Conservation (phyloP, 2,888 invertebrate species). For the Sarcophaga caerulescens region DNA sequence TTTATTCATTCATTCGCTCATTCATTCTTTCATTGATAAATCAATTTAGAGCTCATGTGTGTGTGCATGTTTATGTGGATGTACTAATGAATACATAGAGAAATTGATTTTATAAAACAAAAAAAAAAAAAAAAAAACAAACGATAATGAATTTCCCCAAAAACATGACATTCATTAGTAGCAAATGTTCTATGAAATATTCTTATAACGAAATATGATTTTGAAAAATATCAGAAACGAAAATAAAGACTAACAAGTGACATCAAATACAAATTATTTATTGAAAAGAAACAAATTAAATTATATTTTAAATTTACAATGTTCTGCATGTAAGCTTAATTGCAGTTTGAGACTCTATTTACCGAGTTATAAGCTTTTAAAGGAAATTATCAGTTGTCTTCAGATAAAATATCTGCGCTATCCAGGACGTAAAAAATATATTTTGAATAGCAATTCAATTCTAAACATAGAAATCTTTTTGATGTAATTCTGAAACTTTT, state of each 20-base stretch:
- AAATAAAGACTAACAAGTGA: background rate
- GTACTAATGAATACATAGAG: background rate
- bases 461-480: too few species aligned
- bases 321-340: too few species aligned
- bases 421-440: too few species aligned
- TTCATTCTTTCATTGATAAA: constrained; percentile 9
- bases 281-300: background rate
- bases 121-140: too few species aligned
- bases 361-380: too few species aligned
- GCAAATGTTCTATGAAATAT: background rate
- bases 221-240: background rate
- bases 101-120: background rate
- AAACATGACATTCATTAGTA: background rate
- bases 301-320: too few species aligned
- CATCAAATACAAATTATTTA: background rate
- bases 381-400: too few species aligned
- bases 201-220: background rate
- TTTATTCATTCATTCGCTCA: background rate
- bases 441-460: too few species aligned
- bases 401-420: too few species aligned
- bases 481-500: too few species aligned
- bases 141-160: background rate
- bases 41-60: background rate
- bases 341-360: too few species aligned
- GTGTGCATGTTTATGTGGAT: background rate